phyloP scores from a whole-genome alignment of 53 echinoderm and acorn worm species.

The Actinopyga echinites region DNA sequence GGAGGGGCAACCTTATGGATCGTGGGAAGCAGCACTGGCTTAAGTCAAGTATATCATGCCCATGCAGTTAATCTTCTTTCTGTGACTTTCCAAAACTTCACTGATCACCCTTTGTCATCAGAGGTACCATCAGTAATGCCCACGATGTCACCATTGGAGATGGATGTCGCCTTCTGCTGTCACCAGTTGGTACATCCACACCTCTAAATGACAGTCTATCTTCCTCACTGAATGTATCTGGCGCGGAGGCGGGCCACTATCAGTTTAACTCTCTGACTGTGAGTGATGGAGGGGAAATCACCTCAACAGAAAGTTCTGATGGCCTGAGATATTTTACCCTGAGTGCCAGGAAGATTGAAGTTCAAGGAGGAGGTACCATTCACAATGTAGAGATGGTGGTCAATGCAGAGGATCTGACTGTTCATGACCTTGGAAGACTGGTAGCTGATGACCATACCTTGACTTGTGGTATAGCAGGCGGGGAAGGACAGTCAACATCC shows the following conservation, averaged over 20 bases:
- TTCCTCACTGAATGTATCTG: constrained; percentile 52
- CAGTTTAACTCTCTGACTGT: constrained; percentile 76
- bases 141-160: constrained; percentile 78
- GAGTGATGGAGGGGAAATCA: constrained; percentile 72
- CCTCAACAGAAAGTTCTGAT: constrained; percentile 62
- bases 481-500: constrained; percentile 49
- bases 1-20: no score
- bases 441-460: constrained; percentile 73
- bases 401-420: constrained; percentile 66
- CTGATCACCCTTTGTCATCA: constrained; percentile 4
- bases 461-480: constrained; percentile 60
- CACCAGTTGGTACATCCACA: constrained; percentile 68
- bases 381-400: constrained; percentile 65
- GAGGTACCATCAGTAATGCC: constrained; percentile 68
- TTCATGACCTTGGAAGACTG: constrained; percentile 79
- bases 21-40: no score
- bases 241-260: constrained; percentile 71
- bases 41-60: no score
- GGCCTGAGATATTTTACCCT: constrained; percentile 33
- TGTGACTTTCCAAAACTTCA: not conserved
- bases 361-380: constrained; percentile 78
- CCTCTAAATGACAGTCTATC: constrained; percentile 64
- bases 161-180: constrained; percentile 80
- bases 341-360: not conserved
- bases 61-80: no score